Percentiles rank a stretch among this genome's conserved stretches.
Conservation (phyloP, 23 tunicate genomes). For the Trididemnum clinides region DNA sequence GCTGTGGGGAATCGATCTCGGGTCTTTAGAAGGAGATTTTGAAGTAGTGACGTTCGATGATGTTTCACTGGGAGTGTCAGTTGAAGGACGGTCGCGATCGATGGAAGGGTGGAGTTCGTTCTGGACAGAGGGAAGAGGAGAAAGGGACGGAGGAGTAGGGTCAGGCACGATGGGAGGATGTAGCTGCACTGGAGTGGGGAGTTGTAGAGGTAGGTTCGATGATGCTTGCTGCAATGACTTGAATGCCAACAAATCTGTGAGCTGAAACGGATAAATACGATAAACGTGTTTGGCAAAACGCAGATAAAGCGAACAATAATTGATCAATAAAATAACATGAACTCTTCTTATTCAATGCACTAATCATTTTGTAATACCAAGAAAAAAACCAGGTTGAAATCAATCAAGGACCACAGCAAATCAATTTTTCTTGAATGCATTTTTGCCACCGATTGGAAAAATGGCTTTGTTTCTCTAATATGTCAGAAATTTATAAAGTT, state of each 20-base stretch:
- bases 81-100: neutral
- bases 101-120: neutral
- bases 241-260: constrained; percentile 23
- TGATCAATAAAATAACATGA: too few relatives aligned
- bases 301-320: neutral
- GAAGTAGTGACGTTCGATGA: neutral
- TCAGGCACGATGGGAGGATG: neutral
- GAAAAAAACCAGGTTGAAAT: too few relatives aligned
- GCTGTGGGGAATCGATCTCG: constrained; percentile 55
- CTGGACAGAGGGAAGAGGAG: neutral
- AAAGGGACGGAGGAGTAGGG: neutral
- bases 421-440: too few relatives aligned
- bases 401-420: too few relatives aligned
- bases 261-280: neutral
- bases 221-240: constrained; percentile 1
- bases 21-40: constrained; percentile 48
- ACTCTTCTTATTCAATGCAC: too few relatives aligned
- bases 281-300: neutral
- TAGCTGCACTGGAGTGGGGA: neutral
- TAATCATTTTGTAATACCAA: too few relatives aligned
- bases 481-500: too few relatives aligned
- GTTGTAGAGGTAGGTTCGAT: neutral
- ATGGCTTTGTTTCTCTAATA: too few relatives aligned
- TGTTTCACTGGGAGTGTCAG: constrained; percentile 10
- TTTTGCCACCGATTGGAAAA: too few relatives aligned